Percentiles rank a stretch among this genome's conserved stretches.
Evolutionary conservation across 2,797 vertebrate genomes (phyloP).

Genomic region (Threskiornis aethiopicus): DNA sequence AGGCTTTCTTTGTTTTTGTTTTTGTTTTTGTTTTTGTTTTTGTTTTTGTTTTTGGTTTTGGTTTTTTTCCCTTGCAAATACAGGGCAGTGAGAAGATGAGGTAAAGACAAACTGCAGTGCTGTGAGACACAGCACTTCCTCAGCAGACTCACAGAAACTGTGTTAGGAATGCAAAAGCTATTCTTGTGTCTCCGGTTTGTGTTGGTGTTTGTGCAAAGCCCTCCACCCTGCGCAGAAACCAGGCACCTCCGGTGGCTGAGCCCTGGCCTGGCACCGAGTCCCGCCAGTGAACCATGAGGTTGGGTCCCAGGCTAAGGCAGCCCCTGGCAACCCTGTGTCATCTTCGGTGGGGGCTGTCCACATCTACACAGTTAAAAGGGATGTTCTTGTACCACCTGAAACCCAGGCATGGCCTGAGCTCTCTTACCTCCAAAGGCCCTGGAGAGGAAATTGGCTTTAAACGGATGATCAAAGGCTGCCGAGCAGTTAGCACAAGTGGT

Average conservation of each 20-base stretch:
- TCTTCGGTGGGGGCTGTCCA: background rate
- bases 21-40: no score
- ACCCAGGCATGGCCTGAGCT: background rate
- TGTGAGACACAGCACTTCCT: background rate
- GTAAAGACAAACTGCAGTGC: background rate
- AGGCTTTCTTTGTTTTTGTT: background rate
- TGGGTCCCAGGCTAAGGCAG: background rate
- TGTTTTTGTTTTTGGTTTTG: no score
- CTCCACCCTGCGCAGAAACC: fast-evolving
- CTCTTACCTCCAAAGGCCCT: background rate
- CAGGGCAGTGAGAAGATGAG: background rate
- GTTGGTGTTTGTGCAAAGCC: background rate
- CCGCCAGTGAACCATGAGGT: background rate
- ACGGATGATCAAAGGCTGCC: background rate
- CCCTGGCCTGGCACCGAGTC: background rate
- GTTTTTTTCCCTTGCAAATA: background rate
- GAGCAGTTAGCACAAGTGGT: background rate
- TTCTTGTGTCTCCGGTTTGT: background rate
- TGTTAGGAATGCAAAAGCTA: background rate
- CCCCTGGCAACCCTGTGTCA: background rate
- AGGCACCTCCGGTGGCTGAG: fast-evolving
- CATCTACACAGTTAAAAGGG: background rate
- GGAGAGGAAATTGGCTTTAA: background rate
- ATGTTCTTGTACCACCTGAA: background rate
- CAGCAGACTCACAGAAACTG: background rate